Conservation (phyloP, 2,888 invertebrate genomes). For the Drosophila anomelani region DNA sequence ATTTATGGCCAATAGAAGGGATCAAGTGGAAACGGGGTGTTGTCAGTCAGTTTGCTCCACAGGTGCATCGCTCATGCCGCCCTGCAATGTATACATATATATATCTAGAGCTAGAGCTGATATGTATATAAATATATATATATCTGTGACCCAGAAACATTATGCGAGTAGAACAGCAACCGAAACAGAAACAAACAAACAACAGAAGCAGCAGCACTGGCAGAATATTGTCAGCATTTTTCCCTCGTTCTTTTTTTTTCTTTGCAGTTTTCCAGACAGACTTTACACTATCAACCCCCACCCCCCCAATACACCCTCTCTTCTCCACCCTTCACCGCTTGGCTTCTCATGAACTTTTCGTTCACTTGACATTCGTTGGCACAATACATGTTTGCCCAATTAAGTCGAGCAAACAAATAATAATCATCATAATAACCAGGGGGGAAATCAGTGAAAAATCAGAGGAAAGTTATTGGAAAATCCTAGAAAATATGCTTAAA, state of each 20-base stretch:
- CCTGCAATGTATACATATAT: constrained; percentile 9
- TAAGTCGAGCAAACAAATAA: constrained; percentile 4
- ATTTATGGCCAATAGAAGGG: constrained; percentile 23
- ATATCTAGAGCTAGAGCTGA: constrained; percentile 9
- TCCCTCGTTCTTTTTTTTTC: not conserved
- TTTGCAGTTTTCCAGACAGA: constrained; percentile 56
- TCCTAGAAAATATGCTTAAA: not conserved
- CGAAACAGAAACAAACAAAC: constrained; percentile 50
- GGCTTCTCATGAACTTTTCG: constrained; percentile 42
- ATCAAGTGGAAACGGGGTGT: no score
- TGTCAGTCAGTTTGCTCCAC: constrained; percentile 6
- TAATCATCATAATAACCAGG: constrained; percentile 15
- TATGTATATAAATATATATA: constrained; percentile 1
- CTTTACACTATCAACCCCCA: constrained; percentile 2
- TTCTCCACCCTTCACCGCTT: not conserved
- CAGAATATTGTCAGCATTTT: constrained; percentile 64
- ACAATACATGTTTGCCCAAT: constrained; percentile 26
- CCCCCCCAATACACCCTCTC: not conserved
- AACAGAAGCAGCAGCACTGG: constrained; percentile 41
- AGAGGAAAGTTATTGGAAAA: not conserved
- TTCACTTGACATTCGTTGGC: constrained; percentile 60
- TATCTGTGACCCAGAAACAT: constrained; percentile 72
- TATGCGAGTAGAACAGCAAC: constrained; percentile 60
- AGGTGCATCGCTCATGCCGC: constrained; percentile 25
- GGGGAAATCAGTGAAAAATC: not conserved